A percentile compares a stretch with the other conserved stretches of the same genome.
Evolutionary conservation across 2,888 invertebrate genomes (phyloP).

Genomic region (Hyalella azteca): DNA sequence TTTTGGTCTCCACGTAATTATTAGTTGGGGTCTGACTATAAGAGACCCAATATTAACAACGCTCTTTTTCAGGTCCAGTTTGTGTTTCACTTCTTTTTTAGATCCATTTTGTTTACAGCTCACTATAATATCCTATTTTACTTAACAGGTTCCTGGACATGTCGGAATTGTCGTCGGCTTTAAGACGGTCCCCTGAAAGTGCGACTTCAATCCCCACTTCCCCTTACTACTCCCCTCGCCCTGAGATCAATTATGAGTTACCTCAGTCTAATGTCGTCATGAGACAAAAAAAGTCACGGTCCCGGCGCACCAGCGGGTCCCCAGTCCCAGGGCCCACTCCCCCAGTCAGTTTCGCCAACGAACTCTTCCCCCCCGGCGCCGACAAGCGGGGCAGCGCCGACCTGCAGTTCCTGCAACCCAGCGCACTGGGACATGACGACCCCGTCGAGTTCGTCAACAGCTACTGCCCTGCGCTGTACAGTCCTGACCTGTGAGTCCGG

Average conservation of each 20-base stretch:
- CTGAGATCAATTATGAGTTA: neutral
- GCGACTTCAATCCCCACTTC: neutral
- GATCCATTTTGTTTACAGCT: too few species aligned
- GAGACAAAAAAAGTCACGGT: neutral
- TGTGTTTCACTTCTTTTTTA: too few species aligned
- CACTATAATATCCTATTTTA: neutral
- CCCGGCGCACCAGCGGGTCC: neutral
- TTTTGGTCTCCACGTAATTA: too few species aligned
- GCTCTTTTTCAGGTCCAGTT: too few species aligned
- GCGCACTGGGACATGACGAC: neutral
- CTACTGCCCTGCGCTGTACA: neutral
- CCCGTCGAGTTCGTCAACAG: neutral
- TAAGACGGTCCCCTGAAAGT: neutral
- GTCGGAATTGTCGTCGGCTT: neutral
- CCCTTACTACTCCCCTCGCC: neutral
- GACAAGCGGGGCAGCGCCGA: neutral
- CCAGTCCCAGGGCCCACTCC: neutral
- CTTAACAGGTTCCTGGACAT: neutral
- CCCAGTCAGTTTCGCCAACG: neutral
- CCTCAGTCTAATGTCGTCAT: neutral
- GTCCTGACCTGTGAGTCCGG: neutral
- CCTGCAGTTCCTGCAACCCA: conserved; percentile 21
- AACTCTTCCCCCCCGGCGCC: neutral
- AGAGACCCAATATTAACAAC: too few species aligned
- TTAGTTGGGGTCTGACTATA: too few species aligned